Evolutionary conservation across 2,797 vertebrate species (phyloP), one percentile per base, ranked within the genome.

Genomic region (Poecilia picta): DNA sequence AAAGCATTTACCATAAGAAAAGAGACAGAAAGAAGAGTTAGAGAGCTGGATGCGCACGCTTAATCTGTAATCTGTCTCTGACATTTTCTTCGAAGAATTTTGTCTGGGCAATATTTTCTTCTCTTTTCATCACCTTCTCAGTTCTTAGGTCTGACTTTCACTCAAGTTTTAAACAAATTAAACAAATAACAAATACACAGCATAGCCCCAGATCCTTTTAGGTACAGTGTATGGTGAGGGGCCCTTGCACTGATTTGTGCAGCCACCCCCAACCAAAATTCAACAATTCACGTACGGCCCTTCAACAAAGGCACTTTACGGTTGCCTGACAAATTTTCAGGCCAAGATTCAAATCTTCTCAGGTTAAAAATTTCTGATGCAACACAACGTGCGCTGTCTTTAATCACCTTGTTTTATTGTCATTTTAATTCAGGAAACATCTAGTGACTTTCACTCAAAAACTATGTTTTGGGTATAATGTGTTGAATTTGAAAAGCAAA

Each of bases 1-100:
- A 82, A 87, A 85, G 89, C 80, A 82, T 94, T 94, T 93, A 94
- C 88, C 91, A 94, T 95, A 85, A 92, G 93, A 95, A 95, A 94
- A 74, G 87, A 88, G 87, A 87, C 79, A 87, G 88, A 88, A 89
- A 91, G 86, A 87, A 90, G 89, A 88, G 92, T 88, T 91, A 87
- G 80, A 78, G 88, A 88, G 87, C 84, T 92, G 91, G 88, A 93
- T 83, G 90, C 81, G 93, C 94, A 95, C 94, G 89, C 94, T 95
- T 94, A 92, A 93, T 95, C 89, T 90, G 90, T 91, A 94, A 93
- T 92, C 83, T 89, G 89, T 93, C 91, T 94, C 83, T 91, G 86
- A 83, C 88, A 89, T 90, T 87, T 91, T 87, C 86, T 62, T 91
- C 74, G 66, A 85, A 89, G 79, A 87, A 83, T 70, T 55, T 62